Base-by-base conservation (phyloP, 2,888 invertebrate genomes). In the Lycophotia porphyrea region DNA sequence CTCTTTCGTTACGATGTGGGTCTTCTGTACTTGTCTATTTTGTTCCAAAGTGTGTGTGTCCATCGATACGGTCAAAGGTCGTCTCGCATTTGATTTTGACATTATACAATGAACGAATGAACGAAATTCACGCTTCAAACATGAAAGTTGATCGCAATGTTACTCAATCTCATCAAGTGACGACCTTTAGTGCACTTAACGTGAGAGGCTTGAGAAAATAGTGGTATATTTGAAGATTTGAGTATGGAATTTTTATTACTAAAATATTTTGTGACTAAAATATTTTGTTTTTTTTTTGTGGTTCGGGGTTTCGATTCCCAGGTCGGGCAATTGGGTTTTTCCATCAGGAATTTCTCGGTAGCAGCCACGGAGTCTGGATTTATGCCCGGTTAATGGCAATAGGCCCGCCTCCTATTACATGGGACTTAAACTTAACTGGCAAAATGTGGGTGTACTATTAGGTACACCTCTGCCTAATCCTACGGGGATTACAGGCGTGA, bases 21-120 rank as follows among this genome's bases (percentile, higher is more conserved):
- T n/a, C 75, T 79, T 76, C 71, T 84, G 67, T 13, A 36, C 2
- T 44, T 70, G 2, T 36, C 36, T 61, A 8, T n/a, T 55, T 5
- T 1, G 8, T 49, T 5, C 76, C 74, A 84, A 82, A 86, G 85
- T 86, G 84, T 88, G 86, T 90, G 86, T 88, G 91, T 91, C 91
- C 90, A 89, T 90, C 85, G 84, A 85, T 85, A 87, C 83, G 89
- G 89, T 76, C 90, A 93, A 92, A 93, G 93, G 94, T 92, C 90
- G 85, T 85, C 72, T 39, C 77, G 86, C 85, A 88, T 88, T 87
- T 83, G 78, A 82, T 81, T 86, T 80, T 71, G 76, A 88, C 88
- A 90, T 95, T 94, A 90, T 93, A 93, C 93, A 95, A 95, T 93
- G 88, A 87, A 88, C 88, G 87, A 92, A 93, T 93, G 89, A 87